Conservation (phyloP, 2,888 invertebrate genomes). For the Sylvicola cinctus region DNA sequence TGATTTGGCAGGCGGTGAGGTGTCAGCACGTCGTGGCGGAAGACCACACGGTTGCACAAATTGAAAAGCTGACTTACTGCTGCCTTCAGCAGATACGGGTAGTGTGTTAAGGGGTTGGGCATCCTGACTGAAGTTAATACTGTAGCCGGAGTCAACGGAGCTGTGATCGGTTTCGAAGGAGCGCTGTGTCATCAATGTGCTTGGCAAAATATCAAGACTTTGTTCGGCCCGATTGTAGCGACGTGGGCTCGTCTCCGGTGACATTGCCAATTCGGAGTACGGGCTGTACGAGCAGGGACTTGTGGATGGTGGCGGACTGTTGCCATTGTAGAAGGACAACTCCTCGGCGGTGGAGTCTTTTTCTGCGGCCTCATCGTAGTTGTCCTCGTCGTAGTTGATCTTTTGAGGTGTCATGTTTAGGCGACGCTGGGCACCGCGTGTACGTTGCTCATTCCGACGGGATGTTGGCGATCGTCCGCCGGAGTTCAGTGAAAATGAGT, state of each 20-base stretch:
- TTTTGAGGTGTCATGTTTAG: conserved; percentile 2
- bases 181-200: conserved; percentile 9
- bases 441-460: conserved; percentile 14
- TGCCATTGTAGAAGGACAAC: conserved; percentile 21
- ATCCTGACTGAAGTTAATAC: conserved; percentile 16
- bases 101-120: neutral
- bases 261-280: conserved; percentile 10
- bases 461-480: conserved; percentile 27
- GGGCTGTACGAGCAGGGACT: conserved; percentile 10
- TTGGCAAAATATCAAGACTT: neutral
- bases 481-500: conserved; percentile 31
- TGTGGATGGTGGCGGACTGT: conserved; percentile 9
- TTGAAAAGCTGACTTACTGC: conserved; percentile 12
- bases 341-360: conserved; percentile 18
- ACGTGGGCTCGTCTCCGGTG: conserved; percentile 22
- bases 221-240: conserved; percentile 11
- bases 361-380: conserved; percentile 3
- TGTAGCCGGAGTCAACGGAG: conserved; percentile 38
- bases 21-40: conserved; percentile 18
- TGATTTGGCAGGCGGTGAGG: conserved; percentile 6
- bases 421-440: conserved; percentile 6
- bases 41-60: conserved; percentile 24
- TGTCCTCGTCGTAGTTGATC: conserved; percentile 4
- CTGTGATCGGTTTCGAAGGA: conserved; percentile 30
- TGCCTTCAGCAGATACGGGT: neutral